phyloP scores from a whole-genome alignment of 2,797 vertebrate genomes.

The Eleutherodactylus coqui region DNA sequence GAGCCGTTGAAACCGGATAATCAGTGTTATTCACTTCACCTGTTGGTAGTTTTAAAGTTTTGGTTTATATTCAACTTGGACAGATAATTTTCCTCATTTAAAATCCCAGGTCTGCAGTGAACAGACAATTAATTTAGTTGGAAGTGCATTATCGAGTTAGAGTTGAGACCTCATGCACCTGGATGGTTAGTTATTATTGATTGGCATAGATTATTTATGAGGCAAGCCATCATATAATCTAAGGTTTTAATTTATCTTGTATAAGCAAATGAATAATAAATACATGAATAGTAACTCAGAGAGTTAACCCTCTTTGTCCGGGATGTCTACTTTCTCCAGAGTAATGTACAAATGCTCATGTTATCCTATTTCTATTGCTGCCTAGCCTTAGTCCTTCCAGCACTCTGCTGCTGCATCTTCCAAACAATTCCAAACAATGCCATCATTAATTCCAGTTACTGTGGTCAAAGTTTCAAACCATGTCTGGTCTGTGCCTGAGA shows the following conservation, averaged over 20 bases:
- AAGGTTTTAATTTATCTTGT: background rate
- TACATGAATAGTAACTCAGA: background rate
- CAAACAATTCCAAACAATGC: background rate
- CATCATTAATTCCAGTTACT: background rate
- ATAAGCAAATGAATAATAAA: slow-evolving; percentile 12
- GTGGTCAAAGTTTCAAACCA: background rate
- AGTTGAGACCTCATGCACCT: background rate
- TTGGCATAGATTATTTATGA: background rate
- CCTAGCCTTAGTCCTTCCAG: background rate
- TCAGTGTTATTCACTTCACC: background rate
- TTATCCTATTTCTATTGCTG: background rate
- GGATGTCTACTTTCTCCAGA: background rate
- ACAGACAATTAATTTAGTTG: background rate
- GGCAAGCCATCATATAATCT: background rate
- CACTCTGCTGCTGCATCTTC: background rate
- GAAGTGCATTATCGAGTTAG: background rate
- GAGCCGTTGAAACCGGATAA: background rate
- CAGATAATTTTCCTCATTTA: background rate
- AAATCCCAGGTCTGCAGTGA: background rate
- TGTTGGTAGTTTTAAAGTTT: background rate
- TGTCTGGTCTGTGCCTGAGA: background rate
- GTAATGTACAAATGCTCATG: background rate
- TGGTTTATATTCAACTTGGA: background rate
- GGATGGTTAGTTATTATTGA: background rate
- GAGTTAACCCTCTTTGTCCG: background rate